Base-by-base conservation (phyloP, 2,888 invertebrate genomes). In the Ceramica pisi region DNA sequence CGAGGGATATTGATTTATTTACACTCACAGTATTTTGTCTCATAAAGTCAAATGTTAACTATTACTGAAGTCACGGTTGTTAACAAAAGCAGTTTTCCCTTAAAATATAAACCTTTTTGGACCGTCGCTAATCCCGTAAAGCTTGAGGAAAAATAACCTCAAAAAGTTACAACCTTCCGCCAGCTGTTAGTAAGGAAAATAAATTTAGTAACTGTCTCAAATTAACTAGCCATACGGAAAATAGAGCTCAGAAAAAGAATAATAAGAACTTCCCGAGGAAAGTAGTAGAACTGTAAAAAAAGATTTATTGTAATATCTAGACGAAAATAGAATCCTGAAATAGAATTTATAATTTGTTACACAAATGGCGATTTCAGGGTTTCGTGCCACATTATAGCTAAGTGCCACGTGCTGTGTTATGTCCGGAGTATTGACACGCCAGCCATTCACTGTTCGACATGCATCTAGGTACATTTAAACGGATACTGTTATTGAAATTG, bases 261-360 rank as follows among this genome's bases (percentile, higher is more conserved):
- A 41, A 35, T 48, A 53, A 14, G 2, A 53, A 55, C 41, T 48
- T 35, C n/a, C 3, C 1, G 31, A 23, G 19, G n/a, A 48, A 35
- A 76, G 41, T 46, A 67, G 67, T n/a, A n/a, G n/a, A n/a, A 77
- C 59, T 12, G 7, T 26, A 2, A 26, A 44, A 62, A 35, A 23
- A 14, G 23, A 41, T n/a, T 31, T n/a, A 26, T 55, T 57, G 26
- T 48, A 46, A 59, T 46, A 38, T 51, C n/a, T n/a, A 8, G 8
- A 59, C 53, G 35, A 46, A 60, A 76, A 80, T 80, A 66, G 46
- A 62, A 75, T 63, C 50, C 55, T 63, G 26, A 63, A 81, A 67
- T 67, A 67, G 48, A 60, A 50, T 21, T 7, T 38, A 21, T 64
- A 56, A 55, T 55, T 41, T 48, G 26, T 48, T 21, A 21, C 14